These are phyloP conservation scores for Rhamphomyia laevipes DNA, from an alignment of 2,888 invertebrate genomes.

Conservation along the genomic window DNA sequence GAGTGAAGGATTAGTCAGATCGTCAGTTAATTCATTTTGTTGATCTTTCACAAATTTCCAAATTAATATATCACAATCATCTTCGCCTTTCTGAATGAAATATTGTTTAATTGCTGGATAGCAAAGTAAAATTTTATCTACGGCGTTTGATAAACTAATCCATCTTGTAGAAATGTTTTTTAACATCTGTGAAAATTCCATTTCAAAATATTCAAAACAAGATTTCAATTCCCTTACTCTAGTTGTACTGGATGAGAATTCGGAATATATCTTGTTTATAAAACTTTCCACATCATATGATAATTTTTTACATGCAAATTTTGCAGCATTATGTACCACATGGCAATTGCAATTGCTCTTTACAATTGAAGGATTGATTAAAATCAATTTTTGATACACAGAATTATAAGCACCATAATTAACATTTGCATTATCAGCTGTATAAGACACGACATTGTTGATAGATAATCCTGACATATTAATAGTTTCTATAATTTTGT, in stretches of 20 bases:
- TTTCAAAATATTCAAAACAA: neutral
- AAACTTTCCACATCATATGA: neutral
- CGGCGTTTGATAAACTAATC: neutral
- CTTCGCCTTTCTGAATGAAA: neutral
- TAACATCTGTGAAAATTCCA: neutral
- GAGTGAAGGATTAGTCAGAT: too few species aligned
- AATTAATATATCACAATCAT: neutral
- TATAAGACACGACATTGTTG: neutral
- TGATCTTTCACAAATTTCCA: neutral
- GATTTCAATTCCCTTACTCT: neutral
- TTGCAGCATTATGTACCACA: neutral
- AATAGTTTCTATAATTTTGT: too few species aligned
- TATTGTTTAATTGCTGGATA: neutral
- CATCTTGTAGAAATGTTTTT: neutral
- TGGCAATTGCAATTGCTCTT: neutral
- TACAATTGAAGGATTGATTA: neutral
- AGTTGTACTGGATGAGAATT: neutral
- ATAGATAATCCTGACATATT: too few species aligned
- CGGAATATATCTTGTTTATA: neutral
- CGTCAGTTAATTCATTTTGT: too few species aligned
- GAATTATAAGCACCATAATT: neutral
- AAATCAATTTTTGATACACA: neutral
- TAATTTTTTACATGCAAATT: neutral
- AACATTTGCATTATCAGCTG: neutral
- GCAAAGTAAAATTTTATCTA: conserved; percentile 2